Conservation (phyloP, 2,113 vertebrate genomes). For the Austrofundulus limnaeus region DNA sequence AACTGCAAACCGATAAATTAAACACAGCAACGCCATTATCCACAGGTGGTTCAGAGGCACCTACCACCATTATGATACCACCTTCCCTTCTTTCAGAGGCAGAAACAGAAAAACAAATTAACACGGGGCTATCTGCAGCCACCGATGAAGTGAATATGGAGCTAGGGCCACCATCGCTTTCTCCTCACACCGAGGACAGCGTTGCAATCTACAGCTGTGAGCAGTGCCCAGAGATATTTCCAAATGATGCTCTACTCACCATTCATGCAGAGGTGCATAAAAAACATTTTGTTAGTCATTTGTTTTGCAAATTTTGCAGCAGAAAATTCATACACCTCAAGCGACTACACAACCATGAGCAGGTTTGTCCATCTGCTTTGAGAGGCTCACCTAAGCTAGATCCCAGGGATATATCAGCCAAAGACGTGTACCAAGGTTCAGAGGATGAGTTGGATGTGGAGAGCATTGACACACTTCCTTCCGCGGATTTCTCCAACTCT, state of each 20-base stretch:
- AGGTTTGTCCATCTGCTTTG: constrained; percentile 76
- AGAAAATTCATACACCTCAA: constrained; percentile 90
- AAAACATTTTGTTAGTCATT: constrained; percentile 82
- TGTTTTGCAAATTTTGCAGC: constrained; percentile 90
- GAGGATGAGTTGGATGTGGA: constrained; percentile 27
- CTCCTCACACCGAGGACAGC: constrained; percentile 63
- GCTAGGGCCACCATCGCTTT: constrained; percentile 70
- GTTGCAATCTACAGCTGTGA: constrained; percentile 81
- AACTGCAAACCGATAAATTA: constrained; percentile 46
- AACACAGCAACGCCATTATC: constrained; percentile 35
- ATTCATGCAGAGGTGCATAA: constrained; percentile 87
- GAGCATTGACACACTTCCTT: constrained; percentile 9
- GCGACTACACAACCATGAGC: constrained; percentile 88
- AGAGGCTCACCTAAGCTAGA: constrained; percentile 61
- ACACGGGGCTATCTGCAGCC: constrained; percentile 30
- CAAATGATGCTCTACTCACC: constrained; percentile 79
- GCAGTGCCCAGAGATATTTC: constrained; percentile 86
- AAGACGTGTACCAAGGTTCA: constrained; percentile 27
- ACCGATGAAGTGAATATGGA: constrained; percentile 57
- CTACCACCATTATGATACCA: constrained; percentile 36
- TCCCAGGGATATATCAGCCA: constrained; percentile 33
- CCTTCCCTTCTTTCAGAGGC: constrained; percentile 55
- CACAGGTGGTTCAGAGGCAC: constrained; percentile 28
- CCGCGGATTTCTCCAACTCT: constrained; percentile 33
- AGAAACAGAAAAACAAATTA: constrained; percentile 46